Conservation (phyloP, 2,888 invertebrate genomes). For the Drosophila kambysellisi region DNA sequence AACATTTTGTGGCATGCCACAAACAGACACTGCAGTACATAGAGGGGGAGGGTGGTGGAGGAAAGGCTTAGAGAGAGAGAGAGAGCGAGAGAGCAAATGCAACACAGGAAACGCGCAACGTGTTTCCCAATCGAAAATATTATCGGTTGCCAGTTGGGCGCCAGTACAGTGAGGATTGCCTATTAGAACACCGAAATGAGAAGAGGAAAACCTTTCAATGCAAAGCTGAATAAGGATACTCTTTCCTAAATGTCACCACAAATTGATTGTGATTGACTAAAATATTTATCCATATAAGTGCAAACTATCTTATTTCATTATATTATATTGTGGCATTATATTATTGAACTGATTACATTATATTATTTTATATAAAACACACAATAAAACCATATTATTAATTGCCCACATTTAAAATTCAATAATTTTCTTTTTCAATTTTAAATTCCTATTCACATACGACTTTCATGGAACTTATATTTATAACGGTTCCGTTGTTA, state of each 20-base stretch:
- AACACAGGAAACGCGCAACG: constrained; percentile 51
- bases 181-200: neutral
- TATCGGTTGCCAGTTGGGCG: constrained; percentile 44
- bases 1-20: constrained; percentile 63
- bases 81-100: constrained; percentile 2
- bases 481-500: neutral
- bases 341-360: neutral
- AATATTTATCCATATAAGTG: neutral
- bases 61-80: neutral
- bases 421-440: too few species aligned
- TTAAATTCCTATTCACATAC: neutral
- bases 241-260: neutral
- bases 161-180: constrained; percentile 26
- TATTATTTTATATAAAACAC: neutral
- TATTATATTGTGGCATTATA: neutral
- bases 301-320: neutral
- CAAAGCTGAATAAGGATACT: neutral
- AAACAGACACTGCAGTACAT: constrained; percentile 24
- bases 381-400: neutral
- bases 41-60: neutral
- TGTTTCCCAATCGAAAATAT: constrained; percentile 38
- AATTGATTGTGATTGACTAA: neutral
- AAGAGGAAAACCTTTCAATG: neutral
- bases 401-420: neutral
- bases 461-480: neutral